Percentiles rank a stretch among this genome's conserved stretches.
These are phyloP conservation scores for Agrochola circellaris DNA, from an alignment of 2,888 invertebrate genomes.

Conservation along the genomic window DNA sequence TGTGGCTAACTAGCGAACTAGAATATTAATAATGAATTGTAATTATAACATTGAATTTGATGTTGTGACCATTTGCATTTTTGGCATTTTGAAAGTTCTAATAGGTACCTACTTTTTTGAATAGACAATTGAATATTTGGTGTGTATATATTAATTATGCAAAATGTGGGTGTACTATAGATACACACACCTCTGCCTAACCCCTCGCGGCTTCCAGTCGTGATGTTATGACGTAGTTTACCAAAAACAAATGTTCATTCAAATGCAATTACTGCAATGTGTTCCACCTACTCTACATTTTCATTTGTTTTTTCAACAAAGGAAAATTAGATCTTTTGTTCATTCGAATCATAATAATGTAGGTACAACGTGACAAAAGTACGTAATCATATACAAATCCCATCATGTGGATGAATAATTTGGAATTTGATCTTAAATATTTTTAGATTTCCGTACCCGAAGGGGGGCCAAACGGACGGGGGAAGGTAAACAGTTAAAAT, in stretches of 20 bases:
- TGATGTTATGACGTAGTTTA: neutral
- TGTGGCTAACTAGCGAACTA: no score
- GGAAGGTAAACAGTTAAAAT: no score
- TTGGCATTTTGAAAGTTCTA: no score
- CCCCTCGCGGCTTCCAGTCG: neutral
- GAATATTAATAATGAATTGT: no score
- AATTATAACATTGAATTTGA: no score
- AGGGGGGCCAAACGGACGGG: no score
- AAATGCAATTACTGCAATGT: neutral
- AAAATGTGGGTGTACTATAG: no score
- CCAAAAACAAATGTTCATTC: neutral
- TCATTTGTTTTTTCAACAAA: slow-evolving; percentile 7
- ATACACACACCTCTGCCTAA: neutral
- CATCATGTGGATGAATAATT: neutral
- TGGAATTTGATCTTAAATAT: neutral
- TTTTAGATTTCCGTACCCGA: no score
- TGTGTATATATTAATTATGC: no score
- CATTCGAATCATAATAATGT: neutral
- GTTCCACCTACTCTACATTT: neutral
- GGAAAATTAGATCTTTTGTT: neutral
- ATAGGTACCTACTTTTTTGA: no score
- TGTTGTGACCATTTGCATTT: no score
- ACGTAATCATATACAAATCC: neutral
- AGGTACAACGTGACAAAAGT: neutral
- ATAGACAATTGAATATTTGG: no score